A percentile compares a stretch with the other conserved stretches of the same genome.
phyloP scores from a whole-genome alignment of 2,888 invertebrate genomes.

The Microctonus aethiopoides region DNA sequence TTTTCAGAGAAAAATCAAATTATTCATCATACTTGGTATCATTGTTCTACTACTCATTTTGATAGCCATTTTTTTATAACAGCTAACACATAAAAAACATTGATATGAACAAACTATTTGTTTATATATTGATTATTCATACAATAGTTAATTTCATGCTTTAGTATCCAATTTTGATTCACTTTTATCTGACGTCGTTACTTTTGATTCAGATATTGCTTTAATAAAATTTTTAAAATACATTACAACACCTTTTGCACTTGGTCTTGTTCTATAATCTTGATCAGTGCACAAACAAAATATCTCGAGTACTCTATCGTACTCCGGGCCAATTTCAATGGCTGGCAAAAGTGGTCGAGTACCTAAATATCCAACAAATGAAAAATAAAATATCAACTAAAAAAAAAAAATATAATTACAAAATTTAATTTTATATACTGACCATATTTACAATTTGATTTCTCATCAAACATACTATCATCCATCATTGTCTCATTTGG shows the following conservation, averaged over 20 bases:
- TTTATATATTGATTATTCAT: constrained; percentile 26
- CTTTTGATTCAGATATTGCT: too few relatives aligned
- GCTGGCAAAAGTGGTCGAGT: constrained; percentile 78
- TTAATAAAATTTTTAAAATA: constrained; percentile 65
- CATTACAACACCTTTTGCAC: constrained; percentile 70
- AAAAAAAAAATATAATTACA: neutral
- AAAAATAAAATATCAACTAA: neutral
- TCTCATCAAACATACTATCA: constrained; percentile 46
- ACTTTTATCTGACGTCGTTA: constrained; percentile 29
- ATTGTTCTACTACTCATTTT: constrained; percentile 60
- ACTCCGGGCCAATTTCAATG: constrained; percentile 72
- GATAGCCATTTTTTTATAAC: constrained; percentile 52
- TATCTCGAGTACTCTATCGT: constrained; percentile 74
- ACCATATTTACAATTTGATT: constrained; percentile 45
- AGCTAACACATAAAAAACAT: too few relatives aligned
- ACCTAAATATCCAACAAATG: too few relatives aligned
- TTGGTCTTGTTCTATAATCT: constrained; percentile 71
- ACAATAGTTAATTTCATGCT: constrained; percentile 1
- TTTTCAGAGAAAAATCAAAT: constrained; percentile 67
- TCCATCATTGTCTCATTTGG: constrained; percentile 44
- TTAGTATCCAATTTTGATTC: constrained; percentile 15
- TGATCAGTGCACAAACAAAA: constrained; percentile 79
- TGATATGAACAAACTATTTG: constrained; percentile 31
- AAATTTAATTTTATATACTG: constrained; percentile 16
- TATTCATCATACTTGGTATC: constrained; percentile 55